Evolutionary conservation across 2,113 vertebrate species (phyloP).

Genomic region (Ophthalmolycus amberensis): DNA sequence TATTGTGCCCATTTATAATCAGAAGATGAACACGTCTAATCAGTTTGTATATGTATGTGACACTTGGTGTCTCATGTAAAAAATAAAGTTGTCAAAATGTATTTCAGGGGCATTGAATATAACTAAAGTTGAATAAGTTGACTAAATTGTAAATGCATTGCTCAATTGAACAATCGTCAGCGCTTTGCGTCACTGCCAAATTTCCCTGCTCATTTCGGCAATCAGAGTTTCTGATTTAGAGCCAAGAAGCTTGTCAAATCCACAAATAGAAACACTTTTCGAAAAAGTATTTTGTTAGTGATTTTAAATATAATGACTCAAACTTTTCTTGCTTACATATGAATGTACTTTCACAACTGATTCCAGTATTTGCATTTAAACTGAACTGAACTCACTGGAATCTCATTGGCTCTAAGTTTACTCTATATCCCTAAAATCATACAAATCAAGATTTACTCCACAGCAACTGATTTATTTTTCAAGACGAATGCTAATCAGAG

Average conservation of each 20-base stretch:
- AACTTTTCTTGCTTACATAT: slow-evolving; percentile 4
- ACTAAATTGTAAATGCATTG: background rate
- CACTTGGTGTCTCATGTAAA: background rate
- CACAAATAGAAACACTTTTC: background rate
- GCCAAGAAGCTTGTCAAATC: slow-evolving; percentile 24
- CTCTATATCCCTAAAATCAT: slow-evolving; percentile 26
- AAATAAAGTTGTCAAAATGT: background rate
- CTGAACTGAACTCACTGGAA: slow-evolving; percentile 30
- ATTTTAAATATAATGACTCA: slow-evolving; percentile 31
- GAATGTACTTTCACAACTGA: slow-evolving; percentile 21
- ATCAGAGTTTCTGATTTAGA: slow-evolving; percentile 44
- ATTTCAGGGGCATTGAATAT: background rate
- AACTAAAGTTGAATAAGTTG: background rate
- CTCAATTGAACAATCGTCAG: slow-evolving; percentile 12
- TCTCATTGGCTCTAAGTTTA: slow-evolving; percentile 54
- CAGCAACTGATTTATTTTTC: background rate
- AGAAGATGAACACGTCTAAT: background rate
- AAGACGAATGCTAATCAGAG: slow-evolving; percentile 32
- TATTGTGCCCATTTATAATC: background rate
- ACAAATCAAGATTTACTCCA: slow-evolving; percentile 19
- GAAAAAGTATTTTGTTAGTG: slow-evolving; percentile 4
- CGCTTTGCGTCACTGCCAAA: background rate
- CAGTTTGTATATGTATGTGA: background rate
- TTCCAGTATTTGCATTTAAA: slow-evolving; percentile 55
- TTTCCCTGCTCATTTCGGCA: slow-evolving; percentile 14